Evolutionary conservation across 2,797 vertebrate species (phyloP), one percentile per base, ranked within the genome.

Genomic region (Anguilla megastoma): DNA sequence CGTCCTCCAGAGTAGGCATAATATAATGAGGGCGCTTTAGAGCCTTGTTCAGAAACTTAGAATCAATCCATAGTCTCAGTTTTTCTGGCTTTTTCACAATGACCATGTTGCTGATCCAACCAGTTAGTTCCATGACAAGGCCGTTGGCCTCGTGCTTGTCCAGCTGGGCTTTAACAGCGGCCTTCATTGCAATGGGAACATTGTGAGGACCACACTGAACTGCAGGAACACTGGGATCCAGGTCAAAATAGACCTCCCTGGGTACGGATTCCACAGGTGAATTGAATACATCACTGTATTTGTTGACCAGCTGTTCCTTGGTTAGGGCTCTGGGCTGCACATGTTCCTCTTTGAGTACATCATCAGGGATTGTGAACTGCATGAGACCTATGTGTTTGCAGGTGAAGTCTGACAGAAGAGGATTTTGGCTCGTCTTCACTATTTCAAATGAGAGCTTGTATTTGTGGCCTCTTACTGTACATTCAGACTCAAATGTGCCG

Each of bases 141-240:
- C 82, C 87, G 30, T 86, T 83, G 27, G 85, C 88, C 30, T 89
- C 45, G 18, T 88, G 87, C 10, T 76, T 14, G 27, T 90, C 66
- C n/a, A 90, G 82, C 27, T 50, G 27, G 27, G 80, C 87, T 83
- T 90, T 87, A 8, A 85, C 30, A 10, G 45, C 84, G 41, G 79
- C n/a, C 66, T 90, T 88, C 79, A 90, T 88, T 7, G 71, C 71
- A 0, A 91, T 52, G 1, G 89, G 89, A 2, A 91, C 88, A 88
- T 91, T 90, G 45, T 63, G 52, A 7, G 85, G 85, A 0, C 71
- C 87, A 82, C 88, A 88, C 54, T 91, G 88, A 16, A 86, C 86
- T 6, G 66, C 60, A n/a, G 82, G 48, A 7, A 85, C 24, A 8
- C 33, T 74, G 10, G 63, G 36, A 58, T 90, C 88, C 41, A 91